phyloP scores from a whole-genome alignment of 2,888 invertebrate species.

The Plagodis pulveraria region DNA sequence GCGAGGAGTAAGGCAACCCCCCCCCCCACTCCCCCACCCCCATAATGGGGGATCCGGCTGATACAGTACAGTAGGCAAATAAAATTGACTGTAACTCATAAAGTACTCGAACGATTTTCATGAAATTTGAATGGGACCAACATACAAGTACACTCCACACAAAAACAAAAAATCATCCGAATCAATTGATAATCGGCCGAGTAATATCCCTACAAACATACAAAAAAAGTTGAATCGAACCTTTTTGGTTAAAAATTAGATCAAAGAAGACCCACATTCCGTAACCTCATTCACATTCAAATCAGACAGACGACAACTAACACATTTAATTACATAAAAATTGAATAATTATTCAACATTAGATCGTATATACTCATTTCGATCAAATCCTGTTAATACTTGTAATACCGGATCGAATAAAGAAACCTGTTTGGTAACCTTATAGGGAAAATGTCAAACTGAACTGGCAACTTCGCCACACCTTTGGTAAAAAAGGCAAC shows the following conservation, averaged over 20 bases:
- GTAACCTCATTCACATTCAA: neutral
- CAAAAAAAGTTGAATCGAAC: no score
- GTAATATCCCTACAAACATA: no score
- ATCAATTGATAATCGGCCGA: no score
- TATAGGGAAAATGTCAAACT: slow-evolving; percentile 26
- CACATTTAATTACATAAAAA: slow-evolving; percentile 1
- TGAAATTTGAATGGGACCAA: no score
- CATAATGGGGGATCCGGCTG: no score
- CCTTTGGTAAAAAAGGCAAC: slow-evolving; percentile 19
- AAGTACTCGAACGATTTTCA: no score
- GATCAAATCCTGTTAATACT: slow-evolving; percentile 12
- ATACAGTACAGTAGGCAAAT: no score
- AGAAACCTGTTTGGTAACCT: slow-evolving; percentile 26
- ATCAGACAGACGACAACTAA: neutral
- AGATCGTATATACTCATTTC: neutral
- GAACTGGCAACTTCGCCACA: slow-evolving; percentile 11
- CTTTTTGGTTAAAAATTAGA: neutral
- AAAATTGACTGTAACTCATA: no score
- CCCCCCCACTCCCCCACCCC: no score
- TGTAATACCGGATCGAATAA: slow-evolving; percentile 5
- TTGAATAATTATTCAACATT: slow-evolving; percentile 3
- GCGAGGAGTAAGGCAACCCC: no score
- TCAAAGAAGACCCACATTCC: neutral
- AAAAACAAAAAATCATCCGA: no score
- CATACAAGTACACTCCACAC: no score